Evolutionary conservation across 37 sponge, comb jelly and placozoan species (phyloP), one percentile per base, ranked within the genome.

Genomic region (Ephydatia muelleri): DNA sequence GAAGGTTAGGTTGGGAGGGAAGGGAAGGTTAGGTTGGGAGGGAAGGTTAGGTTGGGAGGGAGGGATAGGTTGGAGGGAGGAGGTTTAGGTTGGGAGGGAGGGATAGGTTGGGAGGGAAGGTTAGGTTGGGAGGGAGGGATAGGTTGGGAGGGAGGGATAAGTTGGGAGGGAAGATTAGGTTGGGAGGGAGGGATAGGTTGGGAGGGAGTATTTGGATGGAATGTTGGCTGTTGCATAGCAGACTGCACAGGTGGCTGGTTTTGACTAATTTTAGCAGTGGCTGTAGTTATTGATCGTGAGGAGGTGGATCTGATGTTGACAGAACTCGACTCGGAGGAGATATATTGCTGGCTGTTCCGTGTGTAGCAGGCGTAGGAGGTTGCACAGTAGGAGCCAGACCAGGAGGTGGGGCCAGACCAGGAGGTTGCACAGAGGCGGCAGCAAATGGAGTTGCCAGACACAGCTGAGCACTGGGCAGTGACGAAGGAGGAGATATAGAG

Each of bases 1-100:
- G 23, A 23, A 31, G 5, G 80, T n/a, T 49, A 22, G 29, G 40
- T 28, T 19, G 16, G 64, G 33, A 19, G 77, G 82, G 68, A 81
- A 30, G 70, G 73, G 70, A 21, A 65, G 75, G 82, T 25, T 5
- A 39, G 33, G 68, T 75, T 28, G 38, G 72, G 70, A 37, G 81
- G 33, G 67, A 68, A 40, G 57, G 16, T 1, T 16, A 11, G 16
- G 57, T 1, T 5, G 57, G 57, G 57, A 14, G 57, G 57, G 57
- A 14, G 57, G 57, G 57, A 14, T 14, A 14, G 6, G 57, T 14
- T 14, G 16, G 57, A 11, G 57, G 16, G 57, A 21, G 19, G 16
- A 21, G 16, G 57, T n/a, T 11, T 57, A 11, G 57, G 57, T 13
- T 57, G 57, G n/a, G n/a, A n/a, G n/a, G n/a, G n/a, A 13, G 6